Conservation (phyloP, 2,797 vertebrate genomes). For the Acipenser ruthenus region DNA sequence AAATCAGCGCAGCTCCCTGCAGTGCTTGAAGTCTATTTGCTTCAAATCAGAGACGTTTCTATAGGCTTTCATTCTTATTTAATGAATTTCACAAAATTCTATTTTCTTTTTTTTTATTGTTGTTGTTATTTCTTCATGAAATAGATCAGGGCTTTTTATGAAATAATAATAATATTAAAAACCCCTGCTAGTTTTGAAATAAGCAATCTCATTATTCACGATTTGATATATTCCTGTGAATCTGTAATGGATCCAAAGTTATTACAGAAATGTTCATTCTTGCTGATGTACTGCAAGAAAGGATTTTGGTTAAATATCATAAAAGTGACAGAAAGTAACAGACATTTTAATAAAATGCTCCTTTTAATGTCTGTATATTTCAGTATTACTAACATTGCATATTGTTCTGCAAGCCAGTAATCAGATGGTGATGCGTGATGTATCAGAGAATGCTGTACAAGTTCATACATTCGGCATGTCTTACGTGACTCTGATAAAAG, state of each 20-base stretch:
- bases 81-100: constrained; percentile 98
- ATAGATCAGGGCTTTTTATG: constrained; percentile 80
- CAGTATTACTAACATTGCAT: no score
- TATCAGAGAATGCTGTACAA: neutral
- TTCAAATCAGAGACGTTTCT: constrained; percentile 80
- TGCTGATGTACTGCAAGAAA: constrained; percentile 45
- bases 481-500: no score
- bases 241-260: constrained; percentile 77
- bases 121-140: constrained; percentile 90
- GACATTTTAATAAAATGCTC: constrained; percentile 59
- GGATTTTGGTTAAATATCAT: constrained; percentile 72
- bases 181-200: constrained; percentile 62
- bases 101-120: constrained; percentile 43
- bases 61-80: constrained; percentile 86
- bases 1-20: constrained; percentile 80
- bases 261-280: constrained; percentile 66
- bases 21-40: constrained; percentile 78
- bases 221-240: constrained; percentile 92
- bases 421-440: neutral
- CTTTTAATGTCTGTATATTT: constrained; percentile 26
- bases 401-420: no score
- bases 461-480: neutral
- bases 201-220: constrained; percentile 97
- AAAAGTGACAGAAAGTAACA: constrained; percentile 80
- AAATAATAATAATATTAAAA: constrained; percentile 94